A percentile compares a stretch with the other conserved stretches of the same genome.
Evolutionary conservation across 1,140 invertebrate genomes (phyloP).

Genomic region (Lerema accius): DNA sequence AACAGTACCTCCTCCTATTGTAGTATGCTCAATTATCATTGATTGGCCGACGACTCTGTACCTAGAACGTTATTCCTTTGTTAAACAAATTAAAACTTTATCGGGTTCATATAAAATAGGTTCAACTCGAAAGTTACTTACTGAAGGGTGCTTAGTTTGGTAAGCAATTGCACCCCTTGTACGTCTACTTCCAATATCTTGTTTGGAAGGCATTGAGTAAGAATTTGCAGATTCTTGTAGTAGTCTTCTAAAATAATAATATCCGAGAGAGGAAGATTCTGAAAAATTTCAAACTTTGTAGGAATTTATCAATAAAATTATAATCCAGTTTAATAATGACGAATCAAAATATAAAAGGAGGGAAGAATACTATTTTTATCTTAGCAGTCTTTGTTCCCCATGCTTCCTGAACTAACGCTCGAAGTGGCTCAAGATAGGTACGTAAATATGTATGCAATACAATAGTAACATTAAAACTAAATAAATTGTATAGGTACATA

Average conservation of each 20-base stretch:
- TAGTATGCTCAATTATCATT: conserved; percentile 67
- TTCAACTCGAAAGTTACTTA: conserved; percentile 41
- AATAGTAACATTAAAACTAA: too few species aligned
- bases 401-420: too few species aligned
- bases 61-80: conserved; percentile 38
- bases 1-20: conserved; percentile 63
- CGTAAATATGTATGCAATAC: too few species aligned
- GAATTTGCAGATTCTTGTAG: conserved; percentile 14
- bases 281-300: conserved; percentile 38
- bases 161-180: conserved; percentile 52
- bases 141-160: conserved; percentile 43
- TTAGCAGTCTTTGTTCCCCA: too few species aligned
- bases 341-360: too few species aligned
- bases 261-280: conserved; percentile 42
- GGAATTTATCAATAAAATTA: too few species aligned
- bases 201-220: conserved; percentile 28
- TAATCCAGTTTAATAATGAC: too few species aligned
- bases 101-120: too few species aligned
- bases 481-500: conserved; percentile 40
- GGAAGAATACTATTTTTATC: too few species aligned
- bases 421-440: too few species aligned
- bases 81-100: neutral
- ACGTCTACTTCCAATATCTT: conserved; percentile 61
- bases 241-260: conserved; percentile 39
- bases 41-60: conserved; percentile 64